phyloP scores from a whole-genome alignment of 64 coral and sea anemone species.

The Actinia tenebrosa region DNA sequence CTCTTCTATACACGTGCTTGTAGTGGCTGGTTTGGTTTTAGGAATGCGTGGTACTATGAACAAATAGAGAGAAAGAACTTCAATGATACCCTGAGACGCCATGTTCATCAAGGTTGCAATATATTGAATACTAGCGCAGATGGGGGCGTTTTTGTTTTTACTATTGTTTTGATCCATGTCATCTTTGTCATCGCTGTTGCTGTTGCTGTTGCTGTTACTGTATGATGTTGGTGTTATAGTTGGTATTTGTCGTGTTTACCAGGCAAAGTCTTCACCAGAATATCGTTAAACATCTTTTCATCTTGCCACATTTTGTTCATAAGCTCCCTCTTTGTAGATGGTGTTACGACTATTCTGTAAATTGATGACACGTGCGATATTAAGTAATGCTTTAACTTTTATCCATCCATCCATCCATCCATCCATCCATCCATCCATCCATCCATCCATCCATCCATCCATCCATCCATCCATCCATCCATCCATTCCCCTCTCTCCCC shows the following conservation, averaged over 20 bases:
- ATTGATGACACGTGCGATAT: not conserved
- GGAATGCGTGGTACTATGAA: not conserved
- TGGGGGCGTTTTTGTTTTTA: not conserved
- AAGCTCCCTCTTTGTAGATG: not conserved
- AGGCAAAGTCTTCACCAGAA: constrained; percentile 1
- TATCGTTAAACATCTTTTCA: constrained; percentile 25
- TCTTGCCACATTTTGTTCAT: constrained; percentile 1
- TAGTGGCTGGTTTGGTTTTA: not conserved
- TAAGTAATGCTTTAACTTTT: too few relatives aligned
- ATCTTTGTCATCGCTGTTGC: not conserved
- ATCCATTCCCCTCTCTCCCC: too few relatives aligned
- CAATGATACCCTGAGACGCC: too few relatives aligned
- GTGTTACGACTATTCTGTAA: not conserved
- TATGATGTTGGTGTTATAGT: not conserved
- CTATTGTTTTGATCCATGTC: not conserved
- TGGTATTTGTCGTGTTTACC: not conserved
- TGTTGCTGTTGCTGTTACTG: not conserved
- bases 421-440: not conserved
- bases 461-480: too few relatives aligned
- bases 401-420: not conserved
- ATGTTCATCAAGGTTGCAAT: too few relatives aligned
- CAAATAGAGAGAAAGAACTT: not conserved
- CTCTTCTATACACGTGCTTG: not conserved
- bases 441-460: too few relatives aligned
- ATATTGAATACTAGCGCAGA: not conserved